Base-by-base conservation (phyloP, 1,140 invertebrate genomes). In the Conus betulinus region DNA sequence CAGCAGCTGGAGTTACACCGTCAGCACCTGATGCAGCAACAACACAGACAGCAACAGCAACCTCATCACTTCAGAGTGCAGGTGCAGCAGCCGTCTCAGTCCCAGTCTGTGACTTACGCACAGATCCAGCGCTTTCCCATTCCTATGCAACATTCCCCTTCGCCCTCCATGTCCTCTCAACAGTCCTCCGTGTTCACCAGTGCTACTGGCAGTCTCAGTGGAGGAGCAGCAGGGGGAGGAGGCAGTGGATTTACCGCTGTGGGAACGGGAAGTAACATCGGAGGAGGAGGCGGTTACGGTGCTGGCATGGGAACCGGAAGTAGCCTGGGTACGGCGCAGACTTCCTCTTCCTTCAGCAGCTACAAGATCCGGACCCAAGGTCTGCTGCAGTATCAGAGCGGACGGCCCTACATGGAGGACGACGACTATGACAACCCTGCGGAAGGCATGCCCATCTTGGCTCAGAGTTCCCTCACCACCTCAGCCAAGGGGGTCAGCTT, bases 391-490 rank as follows among this genome's bases (percentile, higher is more conserved):
- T 82, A 84, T 53, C 87, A 86, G 84, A 88, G 53, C 25, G 88
- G 74, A 6, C 79, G 57, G 10, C 57, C 57, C 23, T 60, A 51
- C 71, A 20, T 27, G 23, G 85, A 87, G 10, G 92, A 91, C 55
- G 93, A 93, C 84, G 93, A 94, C 85, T 94, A 94, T 88, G 93
- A 94, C 88, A 94, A 94, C 87, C 88, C 92, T 0, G 91, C 84
- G n/a, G 93, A 93, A 52, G 87, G 91, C 23, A 90, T 89, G 25
- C 91, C 92, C 11, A 91, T 93, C 90, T 88, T 94, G 87, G 78
- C 88, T 7, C 86, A 51, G 84, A 88, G 63, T 83, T 51, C 76
- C 71, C 57, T 60, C 13, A 6, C 76, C 76, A 17, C 76, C 27
- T 78, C 39, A 7, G 25, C 25, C 27, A 39, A 78, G 25, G 39